Evolutionary conservation across 2,888 invertebrate genomes (phyloP), one percentile per base, ranked within the genome.

Genomic region (Eristalis arbustorum): DNA sequence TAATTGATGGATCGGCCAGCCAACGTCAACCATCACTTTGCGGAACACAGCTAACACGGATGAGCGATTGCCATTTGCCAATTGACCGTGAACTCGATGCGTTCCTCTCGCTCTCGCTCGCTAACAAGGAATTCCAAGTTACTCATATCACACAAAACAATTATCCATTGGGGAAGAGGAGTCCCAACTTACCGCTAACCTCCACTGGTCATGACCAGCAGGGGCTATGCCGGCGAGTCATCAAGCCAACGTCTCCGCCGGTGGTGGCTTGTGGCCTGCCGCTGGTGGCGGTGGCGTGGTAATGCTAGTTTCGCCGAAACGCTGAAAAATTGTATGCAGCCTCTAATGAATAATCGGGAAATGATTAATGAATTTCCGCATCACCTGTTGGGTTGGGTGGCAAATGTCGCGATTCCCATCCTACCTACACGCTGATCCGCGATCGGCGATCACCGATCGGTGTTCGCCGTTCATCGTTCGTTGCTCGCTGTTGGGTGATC

Each of bases 361-460:
- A 91, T 91, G 92, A 91, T 91, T 91, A 91, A 91, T 91, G 92
- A 90, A 91, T 90, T 91, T 90, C 90, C 91, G 91, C 91, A 91
- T 91, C 91, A 91, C 90, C 90, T 90, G 82, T 82, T 82, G 87
- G 82, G 82, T 82, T 87, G 77, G 85, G 87, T 87, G 82, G 82
- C 75, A 87, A 87, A 82, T 87, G 87, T 87, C 82, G 87, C 82
- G 74, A 72, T 82, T 78, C 78, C 66, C 74, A 82, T 82, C 77
- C 84, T 80, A 79, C 57, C 76, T 56, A 10, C 34, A 40, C 22
- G 40, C 18, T 49, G 49, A 49, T 49, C 49, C 18, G 49, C 49
- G 49, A 49, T 49, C 49, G 49, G 18, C 6, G 18, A 49, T 49
- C 49, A 8, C 18, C 5, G n/a, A 67, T 42, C 67, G 3, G 37